Conservation (phyloP, 2,113 vertebrate species). For the Phaethon lepturus region DNA sequence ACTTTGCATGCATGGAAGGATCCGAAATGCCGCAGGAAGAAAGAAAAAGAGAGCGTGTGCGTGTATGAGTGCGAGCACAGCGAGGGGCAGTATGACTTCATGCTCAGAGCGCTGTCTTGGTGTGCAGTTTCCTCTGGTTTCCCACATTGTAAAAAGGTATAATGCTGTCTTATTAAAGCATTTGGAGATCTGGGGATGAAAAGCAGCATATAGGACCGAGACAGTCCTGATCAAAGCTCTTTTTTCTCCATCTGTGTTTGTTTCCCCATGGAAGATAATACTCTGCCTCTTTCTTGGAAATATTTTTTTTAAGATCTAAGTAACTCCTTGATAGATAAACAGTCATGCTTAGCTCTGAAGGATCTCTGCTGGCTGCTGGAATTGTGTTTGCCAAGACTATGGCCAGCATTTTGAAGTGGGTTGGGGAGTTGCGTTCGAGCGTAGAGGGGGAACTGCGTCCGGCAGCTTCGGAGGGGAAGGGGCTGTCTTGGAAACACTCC, state of each 20-base stretch:
- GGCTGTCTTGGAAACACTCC: not conserved
- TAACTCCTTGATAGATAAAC: conserved; percentile 7
- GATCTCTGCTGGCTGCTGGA: not conserved
- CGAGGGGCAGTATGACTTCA: not conserved
- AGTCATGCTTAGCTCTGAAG: not conserved
- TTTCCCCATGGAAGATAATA: conserved; percentile 61
- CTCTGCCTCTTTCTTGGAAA: conserved; percentile 64
- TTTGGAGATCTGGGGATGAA: conserved; percentile 36
- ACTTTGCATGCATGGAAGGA: fast-evolving
- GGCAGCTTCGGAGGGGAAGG: not conserved
- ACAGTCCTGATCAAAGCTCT: conserved; percentile 60
- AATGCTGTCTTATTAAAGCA: conserved; percentile 35
- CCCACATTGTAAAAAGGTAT: conserved; percentile 18
- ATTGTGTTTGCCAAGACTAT: not conserved
- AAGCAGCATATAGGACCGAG: not conserved
- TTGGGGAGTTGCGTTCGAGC: fast-evolving
- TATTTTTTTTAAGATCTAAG: conserved; percentile 57
- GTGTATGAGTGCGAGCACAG: not conserved
- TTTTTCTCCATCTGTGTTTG: conserved; percentile 51
- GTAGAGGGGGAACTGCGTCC: not conserved
- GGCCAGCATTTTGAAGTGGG: not conserved
- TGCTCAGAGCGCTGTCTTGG: not conserved
- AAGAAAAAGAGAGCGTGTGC: too few species aligned
- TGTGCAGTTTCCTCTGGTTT: not conserved
- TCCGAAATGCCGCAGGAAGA: not conserved